phyloP scores from a whole-genome alignment of 1,140 invertebrate genomes.

The Wasmannia auropunctata region DNA sequence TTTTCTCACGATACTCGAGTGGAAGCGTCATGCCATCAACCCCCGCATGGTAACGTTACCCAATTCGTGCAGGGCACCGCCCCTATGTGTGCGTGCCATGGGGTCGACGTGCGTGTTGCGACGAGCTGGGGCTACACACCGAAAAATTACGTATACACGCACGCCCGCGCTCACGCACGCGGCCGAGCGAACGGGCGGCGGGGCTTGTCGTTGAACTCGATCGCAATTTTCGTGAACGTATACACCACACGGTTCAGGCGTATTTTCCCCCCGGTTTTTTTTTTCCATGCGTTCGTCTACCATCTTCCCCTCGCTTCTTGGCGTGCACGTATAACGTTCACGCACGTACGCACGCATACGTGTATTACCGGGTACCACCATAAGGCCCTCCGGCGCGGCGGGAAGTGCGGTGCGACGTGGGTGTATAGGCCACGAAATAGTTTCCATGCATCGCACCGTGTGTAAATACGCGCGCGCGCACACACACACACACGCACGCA shows the following conservation, averaged over 20 bases:
- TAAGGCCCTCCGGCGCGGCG: background rate
- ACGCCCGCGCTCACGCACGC: background rate
- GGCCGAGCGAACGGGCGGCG: background rate
- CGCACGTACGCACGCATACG: background rate
- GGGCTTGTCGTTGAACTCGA: conserved; percentile 10
- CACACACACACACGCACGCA: background rate
- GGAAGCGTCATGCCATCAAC: conserved; percentile 35
- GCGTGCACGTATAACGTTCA: too few species aligned
- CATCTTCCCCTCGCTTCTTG: background rate
- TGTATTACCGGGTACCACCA: background rate
- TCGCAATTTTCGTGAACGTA: conserved; percentile 66
- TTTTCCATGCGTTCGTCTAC: conserved; percentile 12
- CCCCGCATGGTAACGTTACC: conserved; percentile 51
- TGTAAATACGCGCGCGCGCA: conserved; percentile 9
- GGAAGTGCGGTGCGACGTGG: conserved; percentile 55
- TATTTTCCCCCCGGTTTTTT: background rate
- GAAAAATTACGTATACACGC: conserved; percentile 44
- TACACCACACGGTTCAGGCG: conserved; percentile 9
- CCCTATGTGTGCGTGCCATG: background rate
- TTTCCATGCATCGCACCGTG: background rate
- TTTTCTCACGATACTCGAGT: conserved; percentile 61
- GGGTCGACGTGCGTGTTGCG: background rate
- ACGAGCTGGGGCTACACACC: conserved; percentile 1
- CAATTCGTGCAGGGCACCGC: background rate
- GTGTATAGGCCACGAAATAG: conserved; percentile 24